Evolutionary conservation across 1,140 invertebrate species (phyloP), one percentile per base, ranked within the genome.

Genomic region (Dendrolimus punctatus): DNA sequence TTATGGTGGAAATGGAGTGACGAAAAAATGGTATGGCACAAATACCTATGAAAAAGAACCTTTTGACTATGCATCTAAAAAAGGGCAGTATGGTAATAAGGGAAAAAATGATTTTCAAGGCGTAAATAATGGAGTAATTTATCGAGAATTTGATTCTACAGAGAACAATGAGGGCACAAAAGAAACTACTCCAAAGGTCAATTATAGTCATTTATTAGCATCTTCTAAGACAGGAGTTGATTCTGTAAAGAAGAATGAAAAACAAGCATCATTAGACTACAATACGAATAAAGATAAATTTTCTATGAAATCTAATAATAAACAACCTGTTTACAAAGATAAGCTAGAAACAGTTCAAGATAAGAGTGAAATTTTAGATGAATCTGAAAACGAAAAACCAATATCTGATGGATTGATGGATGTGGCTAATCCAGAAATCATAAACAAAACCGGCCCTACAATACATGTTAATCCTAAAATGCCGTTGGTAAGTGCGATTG

Each of bases 11-110:
- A 23, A 50, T n/a, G 66, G 62, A 7, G 53, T 53, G n/a, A 64
- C 59, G 37, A 65, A 68, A 53, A 56, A 59, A 46, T 68, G 62
- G 62, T 47, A 53, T 9, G 49, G 44, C 2, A 41, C 37, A 10
- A 45, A 51, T 6, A 54, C 9, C 42, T 59, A 58, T 41, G 60
- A 58, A 36, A 59, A 36, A 9, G 51, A 64, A 53, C 47, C 53
- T 38, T 67, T 57, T 47, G 64, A 73, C 58, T 69, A 69, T 41
- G 58, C 56, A 37, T 53, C 62, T 5, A 69, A 67, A 50, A 64
- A 58, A 44, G 54, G 39, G 4, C 64, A 78, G 55, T 82, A 76
- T 60, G 70, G 64, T 7, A 76, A 72, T 58, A 68, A 64, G 52
- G 44, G 43, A 8, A 45, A 6, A n/a, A 9, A 8, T n/a, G 10